Evolutionary conservation across 2,113 vertebrate species (phyloP).

Genomic region (Mus pahari): DNA sequence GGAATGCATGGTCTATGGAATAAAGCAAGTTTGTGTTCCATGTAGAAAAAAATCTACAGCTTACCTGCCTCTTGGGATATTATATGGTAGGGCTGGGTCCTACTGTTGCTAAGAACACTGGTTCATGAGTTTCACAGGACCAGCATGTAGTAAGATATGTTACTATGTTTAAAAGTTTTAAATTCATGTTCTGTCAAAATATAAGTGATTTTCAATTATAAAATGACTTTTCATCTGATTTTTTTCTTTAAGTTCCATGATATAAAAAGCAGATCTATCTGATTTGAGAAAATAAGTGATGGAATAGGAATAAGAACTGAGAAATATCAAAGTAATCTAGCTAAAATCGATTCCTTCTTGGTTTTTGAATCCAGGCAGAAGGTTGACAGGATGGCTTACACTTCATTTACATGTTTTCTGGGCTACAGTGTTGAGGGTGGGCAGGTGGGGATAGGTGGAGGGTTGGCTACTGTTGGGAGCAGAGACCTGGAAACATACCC

Average conservation of each 20-base stretch:
- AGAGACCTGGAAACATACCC: neutral
- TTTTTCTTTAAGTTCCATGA: neutral
- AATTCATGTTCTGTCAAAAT: neutral
- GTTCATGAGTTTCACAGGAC: neutral
- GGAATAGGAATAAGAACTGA: neutral
- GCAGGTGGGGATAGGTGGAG: rapidly evolving
- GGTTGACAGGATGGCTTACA: rapidly evolving
- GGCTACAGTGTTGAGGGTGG: rapidly evolving
- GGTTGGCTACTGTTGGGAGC: neutral
- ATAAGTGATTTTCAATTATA: neutral
- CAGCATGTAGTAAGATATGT: neutral
- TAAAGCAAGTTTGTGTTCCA: neutral
- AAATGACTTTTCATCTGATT: neutral
- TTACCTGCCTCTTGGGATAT: neutral
- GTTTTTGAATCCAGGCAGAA: neutral
- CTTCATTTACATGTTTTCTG: rapidly evolving
- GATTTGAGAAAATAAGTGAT: neutral
- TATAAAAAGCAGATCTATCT: neutral
- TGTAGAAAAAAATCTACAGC: neutral
- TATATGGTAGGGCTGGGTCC: neutral
- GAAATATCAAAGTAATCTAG: neutral
- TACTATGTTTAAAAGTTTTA: neutral
- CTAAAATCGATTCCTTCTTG: neutral
- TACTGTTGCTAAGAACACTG: neutral
- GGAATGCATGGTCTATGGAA: rapidly evolving